A percentile compares a stretch with the other conserved stretches of the same genome.
Conservation (phyloP, 2,113 vertebrate genomes). For the Hypomesus transpacificus region DNA sequence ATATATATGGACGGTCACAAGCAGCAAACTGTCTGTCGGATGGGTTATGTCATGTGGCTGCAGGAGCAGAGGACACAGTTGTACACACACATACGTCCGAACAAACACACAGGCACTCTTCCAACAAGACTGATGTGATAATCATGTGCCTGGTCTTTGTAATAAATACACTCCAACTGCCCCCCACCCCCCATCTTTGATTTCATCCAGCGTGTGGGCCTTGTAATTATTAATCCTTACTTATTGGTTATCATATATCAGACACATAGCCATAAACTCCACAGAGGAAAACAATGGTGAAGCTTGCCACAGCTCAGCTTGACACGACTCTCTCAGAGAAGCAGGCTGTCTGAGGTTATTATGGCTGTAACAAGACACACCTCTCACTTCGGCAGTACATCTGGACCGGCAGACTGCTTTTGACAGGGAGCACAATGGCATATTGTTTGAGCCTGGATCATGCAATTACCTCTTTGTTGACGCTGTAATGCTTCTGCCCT, state of each 20-base stretch:
- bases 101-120: background rate
- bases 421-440: slow-evolving; percentile 57
- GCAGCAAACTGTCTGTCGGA: background rate
- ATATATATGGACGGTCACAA: background rate
- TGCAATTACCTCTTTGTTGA: slow-evolving; percentile 60
- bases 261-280: slow-evolving; percentile 65
- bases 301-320: slow-evolving; percentile 53
- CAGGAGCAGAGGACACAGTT: no score
- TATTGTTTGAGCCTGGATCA: slow-evolving; percentile 52
- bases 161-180: slow-evolving; percentile 53
- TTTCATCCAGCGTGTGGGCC: slow-evolving; percentile 63
- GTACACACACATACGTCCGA: background rate
- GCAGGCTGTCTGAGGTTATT: slow-evolving; percentile 61
- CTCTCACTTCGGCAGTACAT: slow-evolving; percentile 59
- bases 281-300: slow-evolving; percentile 59
- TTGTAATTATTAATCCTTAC: slow-evolving; percentile 68
- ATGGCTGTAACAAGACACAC: slow-evolving; percentile 67
- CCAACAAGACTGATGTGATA: background rate
- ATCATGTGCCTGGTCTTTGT: slow-evolving; percentile 36
- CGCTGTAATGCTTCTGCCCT: slow-evolving; percentile 24
- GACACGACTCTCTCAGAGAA: slow-evolving; percentile 56
- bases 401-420: slow-evolving; percentile 49
- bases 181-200: slow-evolving; percentile 59
- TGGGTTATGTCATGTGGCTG: no score
- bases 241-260: slow-evolving; percentile 71